A percentile compares a stretch with the other conserved stretches of the same genome.
Evolutionary conservation across 2,888 invertebrate species (phyloP).

Genomic region (Gymnoscelis rufifasciata): DNA sequence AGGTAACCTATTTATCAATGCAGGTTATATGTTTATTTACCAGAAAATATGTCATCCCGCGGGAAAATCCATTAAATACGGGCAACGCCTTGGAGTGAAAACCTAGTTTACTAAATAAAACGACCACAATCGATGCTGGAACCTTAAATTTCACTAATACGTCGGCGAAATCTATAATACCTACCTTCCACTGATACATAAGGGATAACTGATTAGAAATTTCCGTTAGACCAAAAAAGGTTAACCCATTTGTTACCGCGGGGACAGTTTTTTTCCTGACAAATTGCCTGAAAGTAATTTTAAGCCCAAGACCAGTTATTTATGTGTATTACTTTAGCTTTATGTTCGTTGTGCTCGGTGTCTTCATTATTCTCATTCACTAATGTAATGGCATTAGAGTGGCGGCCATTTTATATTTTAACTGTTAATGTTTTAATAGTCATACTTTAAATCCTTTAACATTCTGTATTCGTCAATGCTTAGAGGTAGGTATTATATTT

Average conservation of each 20-base stretch:
- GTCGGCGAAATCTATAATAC: not conserved
- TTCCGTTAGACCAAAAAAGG: constrained; percentile 63
- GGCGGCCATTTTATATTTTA: constrained; percentile 23
- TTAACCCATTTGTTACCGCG: constrained; percentile 62
- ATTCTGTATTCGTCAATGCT: too few species aligned
- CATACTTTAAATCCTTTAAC: too few species aligned
- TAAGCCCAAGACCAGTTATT: constrained; percentile 67
- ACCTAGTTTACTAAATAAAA: too few species aligned
- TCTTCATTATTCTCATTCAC: constrained; percentile 33
- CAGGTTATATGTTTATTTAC: too few species aligned
- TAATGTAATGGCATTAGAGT: constrained; percentile 29
- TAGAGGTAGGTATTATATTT: too few species aligned
- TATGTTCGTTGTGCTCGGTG: constrained; percentile 39
- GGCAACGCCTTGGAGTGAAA: too few species aligned
- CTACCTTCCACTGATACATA: constrained; percentile 30
- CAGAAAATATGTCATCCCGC: too few species aligned
- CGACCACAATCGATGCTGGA: too few species aligned
- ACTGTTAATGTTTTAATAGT: too few species aligned
- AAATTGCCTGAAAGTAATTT: constrained; percentile 75
- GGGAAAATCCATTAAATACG: too few species aligned
- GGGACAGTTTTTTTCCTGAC: constrained; percentile 67
- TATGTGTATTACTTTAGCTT: constrained; percentile 61
- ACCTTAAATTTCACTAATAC: constrained; percentile 1
- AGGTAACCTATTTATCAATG: too few species aligned
- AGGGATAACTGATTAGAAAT: constrained; percentile 61